phyloP scores from a whole-genome alignment of 64 coral and sea anemone genomes.

The Montipora sp. region DNA sequence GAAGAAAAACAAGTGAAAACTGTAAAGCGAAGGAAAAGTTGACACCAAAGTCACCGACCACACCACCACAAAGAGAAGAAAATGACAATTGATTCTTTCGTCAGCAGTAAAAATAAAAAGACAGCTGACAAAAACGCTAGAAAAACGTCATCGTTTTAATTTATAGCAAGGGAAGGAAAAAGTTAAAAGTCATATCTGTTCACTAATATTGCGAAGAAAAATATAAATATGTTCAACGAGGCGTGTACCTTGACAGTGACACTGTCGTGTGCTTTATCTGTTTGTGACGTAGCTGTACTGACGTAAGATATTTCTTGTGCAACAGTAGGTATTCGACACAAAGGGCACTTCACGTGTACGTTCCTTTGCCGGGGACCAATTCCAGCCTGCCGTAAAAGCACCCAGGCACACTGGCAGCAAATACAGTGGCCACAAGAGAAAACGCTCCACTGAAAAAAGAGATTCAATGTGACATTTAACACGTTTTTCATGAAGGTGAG shows the following conservation, averaged over 20 bases:
- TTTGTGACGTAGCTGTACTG: conserved; percentile 60
- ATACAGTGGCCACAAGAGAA: conserved; percentile 96
- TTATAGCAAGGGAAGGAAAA: neutral
- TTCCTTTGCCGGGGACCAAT: conserved; percentile 75
- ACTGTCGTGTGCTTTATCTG: conserved; percentile 32
- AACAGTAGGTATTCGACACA: conserved; percentile 86
- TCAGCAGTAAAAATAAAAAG: neutral
- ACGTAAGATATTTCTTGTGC: conserved; percentile 97
- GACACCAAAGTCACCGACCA: no score
- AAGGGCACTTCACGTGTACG: conserved; percentile 92
- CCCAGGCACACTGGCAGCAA: conserved; percentile 97
- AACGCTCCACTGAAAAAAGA: conserved; percentile 93
- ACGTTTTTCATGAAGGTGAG: no score
- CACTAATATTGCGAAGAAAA: neutral
- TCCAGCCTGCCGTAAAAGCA: conserved; percentile 83
- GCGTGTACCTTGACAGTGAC: conserved; percentile 42
- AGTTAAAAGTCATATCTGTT: neutral
- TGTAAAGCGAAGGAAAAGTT: neutral
- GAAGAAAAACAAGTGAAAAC: neutral
- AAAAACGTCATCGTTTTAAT: neutral
- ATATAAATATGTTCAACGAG: neutral
- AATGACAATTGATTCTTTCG: neutral
- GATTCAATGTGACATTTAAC: no score
- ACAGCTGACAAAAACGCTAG: neutral
- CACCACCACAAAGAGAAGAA: neutral